Evolutionary conservation across 1,140 invertebrate species (phyloP).

Genomic region (Batillaria attramentaria): DNA sequence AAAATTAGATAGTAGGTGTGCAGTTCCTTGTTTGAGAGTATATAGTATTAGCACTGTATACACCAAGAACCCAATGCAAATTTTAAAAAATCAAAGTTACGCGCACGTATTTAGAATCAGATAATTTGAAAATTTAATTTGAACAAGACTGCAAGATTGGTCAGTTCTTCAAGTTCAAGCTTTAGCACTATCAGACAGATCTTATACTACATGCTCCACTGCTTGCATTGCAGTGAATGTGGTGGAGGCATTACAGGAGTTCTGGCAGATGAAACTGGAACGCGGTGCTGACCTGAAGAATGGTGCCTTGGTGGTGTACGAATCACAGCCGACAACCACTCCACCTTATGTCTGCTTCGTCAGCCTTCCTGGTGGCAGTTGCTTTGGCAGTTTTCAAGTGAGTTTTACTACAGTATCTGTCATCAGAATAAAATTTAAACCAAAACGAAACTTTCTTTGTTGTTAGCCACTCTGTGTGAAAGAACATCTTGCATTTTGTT

Average conservation of each 20-base stretch:
- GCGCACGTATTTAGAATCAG: background rate
- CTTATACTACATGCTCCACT: conserved; percentile 27
- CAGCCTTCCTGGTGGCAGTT: conserved; percentile 93
- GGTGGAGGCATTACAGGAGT: conserved; percentile 94
- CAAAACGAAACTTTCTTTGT: too few species aligned
- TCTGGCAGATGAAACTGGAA: conserved; percentile 97
- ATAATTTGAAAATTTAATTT: background rate
- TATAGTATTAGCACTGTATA: background rate
- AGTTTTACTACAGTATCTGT: conserved; percentile 21
- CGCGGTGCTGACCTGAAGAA: conserved; percentile 89
- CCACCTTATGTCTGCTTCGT: conserved; percentile 96
- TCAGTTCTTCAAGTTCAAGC: too few species aligned
- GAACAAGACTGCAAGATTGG: too few species aligned
- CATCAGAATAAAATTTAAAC: too few species aligned
- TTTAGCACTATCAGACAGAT: too few species aligned
- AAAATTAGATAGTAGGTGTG: too few species aligned
- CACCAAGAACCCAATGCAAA: background rate
- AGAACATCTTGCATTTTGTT: too few species aligned
- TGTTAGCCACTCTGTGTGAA: too few species aligned
- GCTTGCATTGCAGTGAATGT: conserved; percentile 85
- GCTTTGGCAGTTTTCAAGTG: conserved; percentile 95
- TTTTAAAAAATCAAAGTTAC: background rate
- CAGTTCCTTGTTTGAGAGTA: background rate
- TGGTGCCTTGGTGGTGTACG: conserved; percentile 93
- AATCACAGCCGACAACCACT: conserved; percentile 90